A percentile compares a stretch with the other conserved stretches of the same genome.
phyloP scores from a whole-genome alignment of 2,113 vertebrate species.

The Gulo gulo region DNA sequence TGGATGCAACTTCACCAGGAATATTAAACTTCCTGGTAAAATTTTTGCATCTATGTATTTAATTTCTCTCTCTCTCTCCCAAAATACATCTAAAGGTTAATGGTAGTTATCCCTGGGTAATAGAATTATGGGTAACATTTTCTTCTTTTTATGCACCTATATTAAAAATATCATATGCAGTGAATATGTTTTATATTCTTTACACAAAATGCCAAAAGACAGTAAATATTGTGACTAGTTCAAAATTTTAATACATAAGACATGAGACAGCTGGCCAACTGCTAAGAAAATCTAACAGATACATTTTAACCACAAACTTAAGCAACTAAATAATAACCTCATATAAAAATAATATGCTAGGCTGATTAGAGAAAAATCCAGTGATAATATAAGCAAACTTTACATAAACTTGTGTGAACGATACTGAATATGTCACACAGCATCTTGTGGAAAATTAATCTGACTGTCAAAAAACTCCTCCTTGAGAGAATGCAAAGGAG shows the following conservation, averaged over 20 bases:
- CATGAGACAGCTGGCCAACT: slow-evolving; percentile 18
- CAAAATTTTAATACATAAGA: not conserved
- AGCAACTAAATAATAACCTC: not conserved
- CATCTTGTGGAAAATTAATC: slow-evolving; percentile 42
- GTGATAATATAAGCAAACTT: not conserved
- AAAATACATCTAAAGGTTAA: not conserved
- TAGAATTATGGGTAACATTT: not conserved
- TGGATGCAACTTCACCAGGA: not conserved
- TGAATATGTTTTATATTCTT: not conserved
- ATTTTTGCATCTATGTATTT: not conserved
- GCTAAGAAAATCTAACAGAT: slow-evolving; percentile 11
- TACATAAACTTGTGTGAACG: not conserved
- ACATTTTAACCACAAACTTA: slow-evolving; percentile 29
- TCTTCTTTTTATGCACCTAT: not conserved
- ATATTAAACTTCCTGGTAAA: not conserved
- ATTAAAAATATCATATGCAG: not conserved
- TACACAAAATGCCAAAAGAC: not conserved
- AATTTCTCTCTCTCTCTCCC: not conserved
- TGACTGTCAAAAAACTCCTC: not conserved
- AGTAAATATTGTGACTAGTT: slow-evolving; percentile 49
- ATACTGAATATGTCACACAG: slow-evolving; percentile 3
- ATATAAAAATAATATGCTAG: not conserved
- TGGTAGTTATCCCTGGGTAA: not conserved
- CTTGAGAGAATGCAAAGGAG: slow-evolving; percentile 1
- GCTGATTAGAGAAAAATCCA: not conserved